phyloP scores from a whole-genome alignment of 2,888 invertebrate species.

The Drymonia ruficornis region DNA sequence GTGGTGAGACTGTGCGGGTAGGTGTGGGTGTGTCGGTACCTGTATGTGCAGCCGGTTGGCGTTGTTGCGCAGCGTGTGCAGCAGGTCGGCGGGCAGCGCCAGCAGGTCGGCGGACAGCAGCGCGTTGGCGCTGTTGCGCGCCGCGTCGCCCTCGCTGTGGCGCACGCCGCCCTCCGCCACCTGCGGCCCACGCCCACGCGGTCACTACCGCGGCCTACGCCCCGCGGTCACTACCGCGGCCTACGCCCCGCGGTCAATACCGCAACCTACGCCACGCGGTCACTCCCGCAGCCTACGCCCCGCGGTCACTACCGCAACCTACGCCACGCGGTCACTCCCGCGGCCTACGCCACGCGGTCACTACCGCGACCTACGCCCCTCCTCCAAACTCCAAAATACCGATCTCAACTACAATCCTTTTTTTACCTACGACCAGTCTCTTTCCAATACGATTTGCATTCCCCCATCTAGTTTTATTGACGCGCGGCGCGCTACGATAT shows the following conservation, averaged over 20 bases:
- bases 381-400: too few relatives aligned
- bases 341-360: too few relatives aligned
- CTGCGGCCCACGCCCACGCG: slow-evolving; percentile 28
- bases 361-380: too few relatives aligned
- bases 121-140: slow-evolving; percentile 92
- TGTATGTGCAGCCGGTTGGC: slow-evolving; percentile 68
- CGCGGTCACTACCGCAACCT: too few relatives aligned
- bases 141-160: slow-evolving; percentile 81
- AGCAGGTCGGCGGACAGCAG: slow-evolving; percentile 89
- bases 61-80: slow-evolving; percentile 65
- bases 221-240: not conserved
- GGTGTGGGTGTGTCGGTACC: slow-evolving; percentile 40
- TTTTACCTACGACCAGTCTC: too few relatives aligned
- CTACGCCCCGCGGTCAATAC: not conserved
- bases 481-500: too few relatives aligned
- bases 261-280: not conserved
- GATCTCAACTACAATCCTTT: too few relatives aligned
- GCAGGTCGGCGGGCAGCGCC: slow-evolving; percentile 81
- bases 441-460: too few relatives aligned
- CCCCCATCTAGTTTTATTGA: too few relatives aligned
- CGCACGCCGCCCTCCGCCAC: slow-evolving; percentile 40
- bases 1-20: not conserved
- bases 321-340: too few relatives aligned
- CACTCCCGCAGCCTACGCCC: too few relatives aligned
- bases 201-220: not conserved